Evolutionary conservation across 2,113 vertebrate genomes (phyloP).

Genomic region (Bubo scandiacus): DNA sequence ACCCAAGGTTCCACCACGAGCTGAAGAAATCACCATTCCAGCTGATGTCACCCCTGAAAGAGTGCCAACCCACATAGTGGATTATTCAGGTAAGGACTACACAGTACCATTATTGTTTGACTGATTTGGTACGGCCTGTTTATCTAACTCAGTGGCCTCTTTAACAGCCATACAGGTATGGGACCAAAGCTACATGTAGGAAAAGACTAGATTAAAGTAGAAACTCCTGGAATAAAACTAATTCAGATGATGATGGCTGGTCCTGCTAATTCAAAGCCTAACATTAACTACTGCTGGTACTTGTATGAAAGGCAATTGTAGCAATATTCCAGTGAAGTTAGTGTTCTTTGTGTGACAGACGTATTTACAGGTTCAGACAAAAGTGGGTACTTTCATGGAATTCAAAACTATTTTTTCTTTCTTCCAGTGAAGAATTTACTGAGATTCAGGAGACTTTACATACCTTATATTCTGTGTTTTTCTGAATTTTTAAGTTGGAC

Average conservation of each 20-base stretch:
- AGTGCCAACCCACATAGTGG: conserved; percentile 98
- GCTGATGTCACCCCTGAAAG: conserved; percentile 97
- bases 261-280: not conserved
- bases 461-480: not conserved
- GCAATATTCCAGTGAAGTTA: not conserved
- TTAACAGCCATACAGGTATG: not conserved
- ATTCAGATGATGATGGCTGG: not conserved
- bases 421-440: not conserved
- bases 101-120: not conserved
- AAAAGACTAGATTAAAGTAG: not conserved
- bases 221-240: not conserved
- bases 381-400: not conserved
- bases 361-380: not conserved
- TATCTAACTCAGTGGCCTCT: not conserved
- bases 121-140: not conserved
- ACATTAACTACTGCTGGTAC: not conserved
- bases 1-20: conserved; percentile 90
- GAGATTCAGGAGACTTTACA: not conserved
- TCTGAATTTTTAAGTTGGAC: not conserved
- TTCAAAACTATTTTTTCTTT: not conserved
- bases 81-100: conserved; percentile 88
- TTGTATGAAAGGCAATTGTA: not conserved
- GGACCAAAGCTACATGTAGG: not conserved
- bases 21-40: conserved; percentile 98
- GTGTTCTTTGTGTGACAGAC: not conserved